phyloP scores from a whole-genome alignment of 2,888 invertebrate species.

The Nasonovia ribisnigri region DNA sequence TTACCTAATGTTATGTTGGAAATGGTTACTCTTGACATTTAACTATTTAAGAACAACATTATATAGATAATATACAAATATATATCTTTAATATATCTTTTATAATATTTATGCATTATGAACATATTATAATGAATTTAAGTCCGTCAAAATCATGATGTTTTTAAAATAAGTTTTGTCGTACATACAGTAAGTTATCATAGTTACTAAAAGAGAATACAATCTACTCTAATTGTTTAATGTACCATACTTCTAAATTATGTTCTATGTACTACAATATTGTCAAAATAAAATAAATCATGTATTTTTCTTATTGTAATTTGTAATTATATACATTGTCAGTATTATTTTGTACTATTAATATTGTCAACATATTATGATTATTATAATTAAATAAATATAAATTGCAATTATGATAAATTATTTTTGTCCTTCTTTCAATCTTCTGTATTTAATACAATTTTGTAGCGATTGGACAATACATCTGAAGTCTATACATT shows the following conservation, averaged over 20 bases:
- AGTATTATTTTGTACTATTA: constrained; percentile 8
- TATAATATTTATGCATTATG: neutral
- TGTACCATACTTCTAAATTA: neutral
- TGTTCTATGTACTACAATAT: neutral
- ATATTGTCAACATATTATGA: neutral
- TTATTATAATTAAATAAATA: neutral
- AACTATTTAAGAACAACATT: neutral
- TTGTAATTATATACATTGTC: neutral
- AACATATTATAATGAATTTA: neutral
- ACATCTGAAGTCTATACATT: neutral
- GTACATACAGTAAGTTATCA: neutral
- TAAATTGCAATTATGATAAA: neutral
- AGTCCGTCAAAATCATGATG: neutral
- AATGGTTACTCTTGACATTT: neutral
- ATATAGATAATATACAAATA: too few species aligned
- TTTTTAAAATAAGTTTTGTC: neutral
- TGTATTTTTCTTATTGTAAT: neutral
- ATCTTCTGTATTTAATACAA: neutral
- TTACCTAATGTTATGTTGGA: neutral
- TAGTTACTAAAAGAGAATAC: neutral
- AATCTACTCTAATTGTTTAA: neutral
- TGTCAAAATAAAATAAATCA: neutral
- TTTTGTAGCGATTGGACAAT: neutral
- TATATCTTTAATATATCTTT: too few species aligned
- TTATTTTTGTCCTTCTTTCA: neutral